Conservation (phyloP, 2,797 vertebrate species). For the Anolis apletophallus region DNA sequence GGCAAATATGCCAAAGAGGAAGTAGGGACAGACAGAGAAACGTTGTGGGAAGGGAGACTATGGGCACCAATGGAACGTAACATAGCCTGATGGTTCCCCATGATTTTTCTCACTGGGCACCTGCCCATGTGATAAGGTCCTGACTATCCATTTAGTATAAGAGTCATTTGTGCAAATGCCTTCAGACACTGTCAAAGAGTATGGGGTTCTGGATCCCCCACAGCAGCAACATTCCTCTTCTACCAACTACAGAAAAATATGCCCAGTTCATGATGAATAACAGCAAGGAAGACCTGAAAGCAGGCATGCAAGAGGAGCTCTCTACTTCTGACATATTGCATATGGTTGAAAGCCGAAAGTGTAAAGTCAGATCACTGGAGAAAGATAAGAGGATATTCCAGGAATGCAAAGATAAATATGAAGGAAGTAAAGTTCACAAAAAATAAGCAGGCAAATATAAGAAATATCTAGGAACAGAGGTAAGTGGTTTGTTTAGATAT, state of each 20-base stretch:
- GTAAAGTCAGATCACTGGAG: not conserved
- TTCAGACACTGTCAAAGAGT: too few species aligned
- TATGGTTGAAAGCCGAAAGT: not conserved
- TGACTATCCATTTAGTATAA: not conserved
- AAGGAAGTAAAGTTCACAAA: not conserved
- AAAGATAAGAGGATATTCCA: not conserved
- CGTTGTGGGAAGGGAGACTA: too few species aligned
- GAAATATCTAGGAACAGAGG: not conserved
- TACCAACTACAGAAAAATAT: not conserved
- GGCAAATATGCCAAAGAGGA: too few species aligned
- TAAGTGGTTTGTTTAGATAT: not conserved
- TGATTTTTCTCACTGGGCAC: too few species aligned
- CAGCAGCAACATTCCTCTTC: not conserved
- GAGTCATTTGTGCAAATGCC: not conserved
- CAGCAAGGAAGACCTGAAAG: not conserved
- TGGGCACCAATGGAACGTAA: too few species aligned
- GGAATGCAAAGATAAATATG: not conserved
- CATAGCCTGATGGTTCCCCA: too few species aligned
- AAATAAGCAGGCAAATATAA: not conserved
- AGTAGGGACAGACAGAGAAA: too few species aligned
- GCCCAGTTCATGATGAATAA: not conserved
- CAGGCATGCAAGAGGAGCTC: not conserved
- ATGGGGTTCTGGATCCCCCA: not conserved
- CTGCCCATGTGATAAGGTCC: too few species aligned
- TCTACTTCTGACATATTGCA: not conserved